phyloP scores from a whole-genome alignment of 37 sponge, comb jelly and placozoan species.

The Haliclona indistincta region DNA sequence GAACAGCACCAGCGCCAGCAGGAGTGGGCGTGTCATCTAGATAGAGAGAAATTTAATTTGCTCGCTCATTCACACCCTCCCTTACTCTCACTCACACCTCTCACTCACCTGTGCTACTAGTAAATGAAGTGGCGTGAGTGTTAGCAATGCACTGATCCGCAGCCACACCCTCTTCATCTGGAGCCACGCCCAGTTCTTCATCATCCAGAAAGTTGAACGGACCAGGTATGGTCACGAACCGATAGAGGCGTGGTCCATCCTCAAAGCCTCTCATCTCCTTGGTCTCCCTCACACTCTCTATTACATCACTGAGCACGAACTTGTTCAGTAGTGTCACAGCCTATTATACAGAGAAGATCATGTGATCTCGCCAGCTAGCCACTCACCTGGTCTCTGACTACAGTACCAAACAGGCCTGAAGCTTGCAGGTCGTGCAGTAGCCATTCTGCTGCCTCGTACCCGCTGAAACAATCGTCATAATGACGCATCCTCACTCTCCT shows the following conservation, averaged over 20 bases:
- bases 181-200: neutral
- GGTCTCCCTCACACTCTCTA: slow-evolving; percentile 42
- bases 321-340: slow-evolving; percentile 52
- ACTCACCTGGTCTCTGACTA: slow-evolving; percentile 34
- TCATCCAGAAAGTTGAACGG: slow-evolving; percentile 59
- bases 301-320: slow-evolving; percentile 55
- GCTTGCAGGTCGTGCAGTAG: slow-evolving; percentile 46
- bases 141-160: neutral
- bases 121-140: neutral
- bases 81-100: neutral
- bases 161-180: neutral
- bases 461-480: slow-evolving; percentile 63
- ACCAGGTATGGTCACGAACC: slow-evolving; percentile 55
- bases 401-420: slow-evolving; percentile 21
- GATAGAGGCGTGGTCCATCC: slow-evolving; percentile 38
- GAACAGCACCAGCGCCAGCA: no score
- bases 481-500: slow-evolving; percentile 37
- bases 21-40: no score
- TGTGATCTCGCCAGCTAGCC: neutral
- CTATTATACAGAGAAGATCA: neutral
- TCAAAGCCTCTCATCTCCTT: slow-evolving; percentile 22
- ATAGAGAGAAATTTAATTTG: no score
- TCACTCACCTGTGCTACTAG: neutral
- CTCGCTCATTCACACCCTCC: neutral
- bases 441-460: slow-evolving; percentile 68